Base-by-base conservation (phyloP, 2,113 vertebrate genomes). In the Stigmatopora nigra region DNA sequence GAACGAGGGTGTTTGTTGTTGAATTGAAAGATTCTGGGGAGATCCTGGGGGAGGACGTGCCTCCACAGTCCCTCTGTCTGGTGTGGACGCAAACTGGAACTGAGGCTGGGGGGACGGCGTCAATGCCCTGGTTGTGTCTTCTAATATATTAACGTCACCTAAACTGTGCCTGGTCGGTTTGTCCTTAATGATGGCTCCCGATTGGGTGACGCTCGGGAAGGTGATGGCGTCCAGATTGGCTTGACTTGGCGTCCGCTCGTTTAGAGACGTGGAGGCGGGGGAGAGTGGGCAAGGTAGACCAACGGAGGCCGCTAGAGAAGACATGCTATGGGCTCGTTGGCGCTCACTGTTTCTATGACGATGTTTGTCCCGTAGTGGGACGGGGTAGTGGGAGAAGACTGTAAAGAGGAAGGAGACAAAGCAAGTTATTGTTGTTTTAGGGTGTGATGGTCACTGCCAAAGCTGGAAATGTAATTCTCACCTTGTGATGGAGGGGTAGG, bases 251-350 rank as follows among this genome's bases (percentile, higher is more conserved):
- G 7, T 52, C 58, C 0, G 65, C 52, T 82, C 81, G 2, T 69
- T 71, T 51, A 35, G 63, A 11, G 53, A 4, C 16, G 65, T 73
- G 0, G 80, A 35, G 0, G 82, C 70, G 10, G 83, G 80, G 66
- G 63, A 38, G 25, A 90, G 81, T 5, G 88, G 86, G 63, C 78
- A 89, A 46, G 88, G 86, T 15, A 90, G 79, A 55, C 90, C 91
- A 0, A 91, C 89, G 1, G 90, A 92, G 17, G 91, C 89, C 0
- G 90, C 90, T 63, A 91, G 68, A 47, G 77, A 76, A 13, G 89
- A 82, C 47, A 86, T 68, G 57, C 84, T 89, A 20, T 73, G 71
- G 9, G 66, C 67, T 11, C 85, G 78, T 57, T 82, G 88, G 0
- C 88, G 79, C n/a, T 91, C 89, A 0, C 46, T 15, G 64, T 62